Evolutionary conservation across 2,113 vertebrate species (phyloP), one percentile per base, ranked within the genome.

Genomic region (Takifugu bimaculatus): DNA sequence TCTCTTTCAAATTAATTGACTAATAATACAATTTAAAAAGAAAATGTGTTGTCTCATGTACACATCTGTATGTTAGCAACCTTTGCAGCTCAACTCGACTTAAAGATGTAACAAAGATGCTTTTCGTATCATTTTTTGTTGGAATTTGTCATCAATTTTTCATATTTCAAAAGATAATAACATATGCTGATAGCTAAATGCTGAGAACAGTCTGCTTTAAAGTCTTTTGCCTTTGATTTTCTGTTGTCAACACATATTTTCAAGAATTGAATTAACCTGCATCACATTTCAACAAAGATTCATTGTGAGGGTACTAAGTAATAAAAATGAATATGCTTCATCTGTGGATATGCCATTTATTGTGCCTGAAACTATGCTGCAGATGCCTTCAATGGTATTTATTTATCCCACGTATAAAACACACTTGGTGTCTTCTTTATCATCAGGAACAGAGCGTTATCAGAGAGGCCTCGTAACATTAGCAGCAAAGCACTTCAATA

Each of bases 381-480:
- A 14, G 50, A 11, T 65, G 48, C 68, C 13, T 4, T 13, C 11
- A 7, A 63, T 42, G 11, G 60, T 35, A 61, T 49, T 71, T 10
- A 59, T 44, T 4, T 14, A 14, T 54, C 26, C 47, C 50, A 26
- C 5, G 54, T 54, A 67, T 39, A 68, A 39, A 65, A 45, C 27
- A 72, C 55, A 52, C 50, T 9, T 62, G 11, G 35, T 9, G 35
- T 56, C 55, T 49, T 56, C 26, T 44, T 60, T 60, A 28, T 60
- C 45, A 49, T 59, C 61, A 70, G 74, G 70, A 71, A 76, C 69
- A 80, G 26, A 1, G 57, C 55, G 66, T 67, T 62, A 72, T 74
- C 35, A 75, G 32, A 43, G 20, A n/a, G 42, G 44, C 27, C 52
- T 47, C n/a, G 5, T 61, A 26, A 54, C 20, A 55, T 55, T 43